A percentile compares a stretch with the other conserved stretches of the same genome.
phyloP scores from a whole-genome alignment of 2,113 vertebrate genomes.

The Narcine bancroftii region DNA sequence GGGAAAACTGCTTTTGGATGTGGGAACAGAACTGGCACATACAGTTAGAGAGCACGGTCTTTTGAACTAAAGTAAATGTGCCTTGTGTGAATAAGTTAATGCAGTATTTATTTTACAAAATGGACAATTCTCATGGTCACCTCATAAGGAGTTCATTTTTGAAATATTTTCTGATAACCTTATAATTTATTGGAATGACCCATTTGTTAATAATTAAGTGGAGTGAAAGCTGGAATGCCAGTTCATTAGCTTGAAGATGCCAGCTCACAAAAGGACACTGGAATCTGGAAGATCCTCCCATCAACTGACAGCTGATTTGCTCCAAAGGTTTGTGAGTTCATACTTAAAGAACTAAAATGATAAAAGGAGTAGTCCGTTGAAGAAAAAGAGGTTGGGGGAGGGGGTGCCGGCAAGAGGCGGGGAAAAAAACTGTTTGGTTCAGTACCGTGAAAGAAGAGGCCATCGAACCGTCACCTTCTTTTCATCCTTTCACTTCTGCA shows the following conservation, averaged over 20 bases:
- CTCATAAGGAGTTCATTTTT: background rate
- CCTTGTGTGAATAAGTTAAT: background rate
- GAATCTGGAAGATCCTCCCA: background rate
- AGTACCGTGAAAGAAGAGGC: slow-evolving; percentile 50
- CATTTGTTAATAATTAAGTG: background rate
- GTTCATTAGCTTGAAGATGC: background rate
- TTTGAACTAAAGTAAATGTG: background rate
- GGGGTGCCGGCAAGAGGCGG: slow-evolving; percentile 43
- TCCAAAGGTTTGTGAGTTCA: slow-evolving; percentile 29
- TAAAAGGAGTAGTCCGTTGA: slow-evolving; percentile 35
- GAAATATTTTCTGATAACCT: background rate
- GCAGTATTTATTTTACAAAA: background rate
- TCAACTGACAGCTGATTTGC: slow-evolving; percentile 9
- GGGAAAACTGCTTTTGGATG: background rate
- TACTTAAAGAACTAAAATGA: slow-evolving; percentile 32
- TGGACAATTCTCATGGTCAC: background rate
- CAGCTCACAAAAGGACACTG: background rate
- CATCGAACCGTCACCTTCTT: slow-evolving; percentile 46
- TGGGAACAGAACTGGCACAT: background rate
- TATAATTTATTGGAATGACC: slow-evolving; percentile 5
- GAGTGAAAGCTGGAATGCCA: background rate
- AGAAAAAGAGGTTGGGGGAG: slow-evolving; percentile 20
- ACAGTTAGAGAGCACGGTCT: background rate
- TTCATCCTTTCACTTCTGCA: slow-evolving; percentile 45
- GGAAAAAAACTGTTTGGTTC: slow-evolving; percentile 45